Conservation (phyloP, 2,113 vertebrate genomes). For the Engystomops pustulosus region DNA sequence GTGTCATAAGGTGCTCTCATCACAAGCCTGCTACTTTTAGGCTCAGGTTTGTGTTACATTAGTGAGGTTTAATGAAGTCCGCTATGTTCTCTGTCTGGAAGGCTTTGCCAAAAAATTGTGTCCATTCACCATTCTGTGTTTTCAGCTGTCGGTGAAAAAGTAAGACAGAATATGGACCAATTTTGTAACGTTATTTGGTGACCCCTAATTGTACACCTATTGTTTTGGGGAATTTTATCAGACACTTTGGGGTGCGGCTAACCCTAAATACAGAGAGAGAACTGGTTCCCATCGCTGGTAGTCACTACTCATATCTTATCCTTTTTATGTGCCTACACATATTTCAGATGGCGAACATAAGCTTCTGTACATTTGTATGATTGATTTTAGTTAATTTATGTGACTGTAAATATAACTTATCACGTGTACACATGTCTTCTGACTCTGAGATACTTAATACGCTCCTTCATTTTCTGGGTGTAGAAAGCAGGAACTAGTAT, state of each 20-base stretch:
- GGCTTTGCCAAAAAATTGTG: not conserved
- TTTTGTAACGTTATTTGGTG: too few species aligned
- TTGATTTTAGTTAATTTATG: not conserved
- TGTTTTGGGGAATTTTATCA: not conserved
- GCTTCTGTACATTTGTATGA: conserved; percentile 15
- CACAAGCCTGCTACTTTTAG: not conserved
- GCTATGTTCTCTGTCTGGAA: not conserved
- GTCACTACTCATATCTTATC: too few species aligned
- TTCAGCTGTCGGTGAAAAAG: not conserved
- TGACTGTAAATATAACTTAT: not conserved
- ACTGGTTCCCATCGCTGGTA: too few species aligned
- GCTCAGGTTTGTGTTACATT: not conserved
- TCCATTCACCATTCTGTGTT: not conserved
- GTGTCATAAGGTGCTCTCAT: not conserved
- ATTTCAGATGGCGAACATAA: not conserved
- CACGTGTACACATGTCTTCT: not conserved
- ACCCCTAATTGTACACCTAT: not conserved
- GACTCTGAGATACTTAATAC: not conserved
- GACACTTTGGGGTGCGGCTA: not conserved
- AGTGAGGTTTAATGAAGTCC: not conserved
- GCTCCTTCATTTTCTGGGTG: not conserved
- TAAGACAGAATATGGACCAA: too few species aligned
- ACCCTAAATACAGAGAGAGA: too few species aligned
- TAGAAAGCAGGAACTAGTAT: not conserved
- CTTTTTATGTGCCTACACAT: conserved; percentile 8